phyloP scores from a whole-genome alignment of 35 echinoderm and acorn worm species.

The Lytechinus pictus region DNA sequence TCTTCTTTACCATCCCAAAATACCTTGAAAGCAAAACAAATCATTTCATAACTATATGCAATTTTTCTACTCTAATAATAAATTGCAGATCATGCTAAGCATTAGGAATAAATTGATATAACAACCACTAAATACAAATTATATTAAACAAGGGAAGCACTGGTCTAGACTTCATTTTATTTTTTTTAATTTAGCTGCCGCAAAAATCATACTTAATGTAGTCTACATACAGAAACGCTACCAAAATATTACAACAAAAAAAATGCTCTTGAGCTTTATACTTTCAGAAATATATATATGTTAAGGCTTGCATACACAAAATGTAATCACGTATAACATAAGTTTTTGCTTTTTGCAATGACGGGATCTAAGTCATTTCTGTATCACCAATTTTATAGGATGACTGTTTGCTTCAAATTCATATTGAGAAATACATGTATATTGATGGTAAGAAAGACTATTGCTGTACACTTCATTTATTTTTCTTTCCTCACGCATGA shows the following conservation, averaged over 20 bases:
- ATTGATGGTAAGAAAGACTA: not conserved
- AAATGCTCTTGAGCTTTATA: not conserved
- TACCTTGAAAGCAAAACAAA: not conserved
- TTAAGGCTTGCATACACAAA: not conserved
- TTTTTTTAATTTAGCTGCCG: not conserved
- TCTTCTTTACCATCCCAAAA: not conserved
- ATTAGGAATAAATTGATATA: not conserved
- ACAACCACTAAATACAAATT: not conserved
- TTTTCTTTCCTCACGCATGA: not conserved
- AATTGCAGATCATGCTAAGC: not conserved
- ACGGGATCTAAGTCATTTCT: not conserved
- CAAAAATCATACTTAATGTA: not conserved
- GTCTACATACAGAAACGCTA: not conserved
- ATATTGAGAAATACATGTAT: not conserved
- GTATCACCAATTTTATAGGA: not conserved
- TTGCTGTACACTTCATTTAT: not conserved
- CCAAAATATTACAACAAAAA: conserved; percentile 13
- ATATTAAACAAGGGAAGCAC: not conserved
- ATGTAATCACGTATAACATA: not conserved
- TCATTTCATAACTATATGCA: not conserved
- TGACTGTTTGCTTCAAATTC: not conserved
- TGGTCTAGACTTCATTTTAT: not conserved
- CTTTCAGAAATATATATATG: conserved; percentile 6
- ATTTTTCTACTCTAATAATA: not conserved
- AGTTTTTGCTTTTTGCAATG: not conserved